These are phyloP conservation scores for Coecobrya sp. DNA, from an alignment of 2,888 invertebrate genomes.

Conservation along the genomic window DNA sequence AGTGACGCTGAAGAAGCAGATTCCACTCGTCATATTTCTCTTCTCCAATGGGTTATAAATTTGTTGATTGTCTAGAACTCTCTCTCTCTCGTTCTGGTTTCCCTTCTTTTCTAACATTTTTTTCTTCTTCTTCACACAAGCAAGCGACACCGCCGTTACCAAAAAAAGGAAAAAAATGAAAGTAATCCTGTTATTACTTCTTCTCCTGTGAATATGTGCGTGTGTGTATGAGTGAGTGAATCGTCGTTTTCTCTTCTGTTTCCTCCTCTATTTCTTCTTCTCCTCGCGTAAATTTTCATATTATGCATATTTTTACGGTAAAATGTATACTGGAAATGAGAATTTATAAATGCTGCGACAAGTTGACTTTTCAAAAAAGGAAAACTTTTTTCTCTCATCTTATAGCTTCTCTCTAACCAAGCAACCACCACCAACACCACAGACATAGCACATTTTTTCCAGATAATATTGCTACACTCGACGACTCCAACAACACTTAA, in stretches of 20 bases:
- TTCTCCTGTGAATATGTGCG: slow-evolving; percentile 28
- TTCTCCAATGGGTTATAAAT: slow-evolving; percentile 86
- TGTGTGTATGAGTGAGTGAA: slow-evolving; percentile 53
- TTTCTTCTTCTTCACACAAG: background rate
- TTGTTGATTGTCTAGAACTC: slow-evolving; percentile 84
- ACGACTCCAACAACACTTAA: slow-evolving; percentile 46
- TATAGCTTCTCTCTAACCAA: slow-evolving; percentile 34
- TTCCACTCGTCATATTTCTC: slow-evolving; percentile 82
- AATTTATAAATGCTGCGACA: slow-evolving; percentile 71
- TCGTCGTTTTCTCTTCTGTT: slow-evolving; percentile 37
- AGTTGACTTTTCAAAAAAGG: slow-evolving; percentile 69
- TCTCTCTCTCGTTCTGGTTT: slow-evolving; percentile 58
- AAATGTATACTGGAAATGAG: slow-evolving; percentile 68
- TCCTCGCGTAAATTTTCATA: slow-evolving; percentile 72
- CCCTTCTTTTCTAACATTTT: slow-evolving; percentile 41
- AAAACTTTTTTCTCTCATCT: slow-evolving; percentile 60
- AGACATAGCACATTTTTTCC: slow-evolving; percentile 33
- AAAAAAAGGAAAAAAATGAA: slow-evolving; percentile 35
- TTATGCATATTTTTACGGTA: slow-evolving; percentile 77
- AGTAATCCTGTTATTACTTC: slow-evolving; percentile 72
- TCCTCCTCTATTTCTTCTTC: background rate
- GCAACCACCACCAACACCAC: slow-evolving; percentile 46
- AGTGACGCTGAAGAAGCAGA: slow-evolving; percentile 70
- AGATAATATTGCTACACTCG: slow-evolving; percentile 36
- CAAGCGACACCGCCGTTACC: slow-evolving; percentile 37